Conservation (phyloP, 2,113 vertebrate genomes). For the Nyctibius bracteatus region DNA sequence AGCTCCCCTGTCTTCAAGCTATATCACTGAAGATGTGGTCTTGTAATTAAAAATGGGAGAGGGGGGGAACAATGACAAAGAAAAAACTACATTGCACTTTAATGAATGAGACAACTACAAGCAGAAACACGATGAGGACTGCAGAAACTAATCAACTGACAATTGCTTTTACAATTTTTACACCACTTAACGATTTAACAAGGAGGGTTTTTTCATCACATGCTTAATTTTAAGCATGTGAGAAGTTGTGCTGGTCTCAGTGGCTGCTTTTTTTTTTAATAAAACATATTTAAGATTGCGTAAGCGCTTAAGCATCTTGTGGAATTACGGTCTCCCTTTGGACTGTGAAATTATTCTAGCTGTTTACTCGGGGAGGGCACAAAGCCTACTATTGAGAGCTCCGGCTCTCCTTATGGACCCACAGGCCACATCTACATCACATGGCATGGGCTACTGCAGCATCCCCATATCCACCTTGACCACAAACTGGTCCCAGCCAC, state of each 20-base stretch:
- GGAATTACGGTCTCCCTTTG: not conserved
- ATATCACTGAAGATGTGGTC: not conserved
- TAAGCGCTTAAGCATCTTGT: not conserved
- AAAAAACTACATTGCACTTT: not conserved
- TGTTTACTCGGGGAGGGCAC: not conserved
- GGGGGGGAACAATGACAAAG: not conserved
- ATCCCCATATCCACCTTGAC: no score
- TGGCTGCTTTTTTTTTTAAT: not conserved
- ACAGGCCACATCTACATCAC: rapidly evolving
- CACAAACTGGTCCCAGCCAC: not conserved
- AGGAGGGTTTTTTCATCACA: not conserved
- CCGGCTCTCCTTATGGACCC: not conserved
- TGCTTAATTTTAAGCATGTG: not conserved
- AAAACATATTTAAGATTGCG: not conserved
- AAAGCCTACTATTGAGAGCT: not conserved
- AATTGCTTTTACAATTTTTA: not conserved
- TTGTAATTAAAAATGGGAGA: not conserved
- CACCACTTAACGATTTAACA: not conserved
- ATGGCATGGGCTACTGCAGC: rapidly evolving
- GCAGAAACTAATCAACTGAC: not conserved
- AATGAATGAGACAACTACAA: slow-evolving; percentile 22
- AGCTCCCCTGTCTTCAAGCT: not conserved
- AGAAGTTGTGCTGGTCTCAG: not conserved
- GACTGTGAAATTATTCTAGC: not conserved
- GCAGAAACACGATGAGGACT: not conserved